Evolutionary conservation across 2,113 vertebrate genomes (phyloP), one percentile per base, ranked within the genome.

Genomic region (Siniperca chuatsi): DNA sequence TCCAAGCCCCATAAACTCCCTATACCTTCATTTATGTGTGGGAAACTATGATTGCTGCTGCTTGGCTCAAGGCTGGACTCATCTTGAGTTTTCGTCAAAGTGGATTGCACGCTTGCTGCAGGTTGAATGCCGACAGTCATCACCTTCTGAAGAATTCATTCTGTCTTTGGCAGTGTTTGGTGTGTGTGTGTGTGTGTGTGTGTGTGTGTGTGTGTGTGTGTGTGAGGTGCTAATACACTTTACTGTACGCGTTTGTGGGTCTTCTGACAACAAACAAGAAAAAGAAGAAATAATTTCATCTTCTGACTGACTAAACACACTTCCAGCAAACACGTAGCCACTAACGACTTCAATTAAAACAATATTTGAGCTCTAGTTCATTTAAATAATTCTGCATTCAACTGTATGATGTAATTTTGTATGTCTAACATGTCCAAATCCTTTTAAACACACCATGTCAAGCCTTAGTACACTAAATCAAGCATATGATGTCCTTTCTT

Each of bases 11-110:
- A 88, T 96, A 96, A 96, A 96, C 85, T 84, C 73, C 48, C 84
- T 86, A 82, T 91, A 92, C 92, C 91, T 93, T 91, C 86, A 84
- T 92, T 94, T 95, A 94, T 82, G 93, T 93, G 95, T 96, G 94
- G 92, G 93, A 96, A 95, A 93, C 68, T 89, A 76, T 74, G 75
- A 87, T 87, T 87, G 79, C 62, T 55, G 83, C 86, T 84, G 72
- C 84, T 84, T 62, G 81, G 91, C 85, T 87, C 50, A 2, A 62
- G 40, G 46, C 77, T 65, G 60, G 81, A 84, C 78, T 88, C 79
- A 84, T 87, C 84, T 87, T n/a, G 40, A 52, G 69, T 52, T 85
- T 57, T 89, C 15, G 25, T 87, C 70, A 29, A 50, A 71, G 50
- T 12, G 21, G 23, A 79, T 58, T 46, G 54, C 69, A 64, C 23